These are phyloP conservation scores for Coelinius sp. DNA, from an alignment of 2,888 invertebrate species.

Conservation along the genomic window DNA sequence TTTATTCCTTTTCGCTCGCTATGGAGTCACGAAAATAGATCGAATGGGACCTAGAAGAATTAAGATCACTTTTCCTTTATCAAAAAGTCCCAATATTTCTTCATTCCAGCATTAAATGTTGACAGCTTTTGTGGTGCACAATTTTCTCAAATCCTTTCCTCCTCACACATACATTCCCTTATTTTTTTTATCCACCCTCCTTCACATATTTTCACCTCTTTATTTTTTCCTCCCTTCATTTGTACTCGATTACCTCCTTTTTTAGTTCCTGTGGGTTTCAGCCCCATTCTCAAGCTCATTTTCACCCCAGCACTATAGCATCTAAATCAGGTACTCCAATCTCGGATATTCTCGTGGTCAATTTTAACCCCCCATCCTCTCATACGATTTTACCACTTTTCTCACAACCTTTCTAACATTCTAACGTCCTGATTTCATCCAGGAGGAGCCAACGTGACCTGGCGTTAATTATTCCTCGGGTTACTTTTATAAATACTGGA, in stretches of 20 bases:
- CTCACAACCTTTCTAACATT: not conserved
- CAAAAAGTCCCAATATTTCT: constrained; percentile 30
- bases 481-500: constrained; percentile 30
- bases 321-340: constrained; percentile 41
- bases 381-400: constrained; percentile 1
- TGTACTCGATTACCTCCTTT: constrained; percentile 42
- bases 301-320: constrained; percentile 4
- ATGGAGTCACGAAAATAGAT: too few species aligned
- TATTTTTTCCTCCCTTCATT: constrained; percentile 38
- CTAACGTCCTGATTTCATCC: constrained; percentile 11
- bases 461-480: constrained; percentile 43
- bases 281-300: constrained; percentile 28
- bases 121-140: constrained; percentile 10
- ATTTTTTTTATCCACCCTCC: constrained; percentile 40
- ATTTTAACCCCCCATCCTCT: not conserved
- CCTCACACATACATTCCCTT: constrained; percentile 35
- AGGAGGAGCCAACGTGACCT: constrained; percentile 29
- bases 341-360: constrained; percentile 32
- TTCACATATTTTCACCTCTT: constrained; percentile 30
- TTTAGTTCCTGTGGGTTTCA: constrained; percentile 26
- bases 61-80: too few species aligned
- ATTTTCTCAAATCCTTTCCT: constrained; percentile 36
- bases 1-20: too few species aligned
- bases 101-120: not conserved
- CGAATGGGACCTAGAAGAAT: too few species aligned